These are phyloP conservation scores for Trachymyrmex cornetzi DNA, from an alignment of 1,140 invertebrate genomes.

Conservation along the genomic window DNA sequence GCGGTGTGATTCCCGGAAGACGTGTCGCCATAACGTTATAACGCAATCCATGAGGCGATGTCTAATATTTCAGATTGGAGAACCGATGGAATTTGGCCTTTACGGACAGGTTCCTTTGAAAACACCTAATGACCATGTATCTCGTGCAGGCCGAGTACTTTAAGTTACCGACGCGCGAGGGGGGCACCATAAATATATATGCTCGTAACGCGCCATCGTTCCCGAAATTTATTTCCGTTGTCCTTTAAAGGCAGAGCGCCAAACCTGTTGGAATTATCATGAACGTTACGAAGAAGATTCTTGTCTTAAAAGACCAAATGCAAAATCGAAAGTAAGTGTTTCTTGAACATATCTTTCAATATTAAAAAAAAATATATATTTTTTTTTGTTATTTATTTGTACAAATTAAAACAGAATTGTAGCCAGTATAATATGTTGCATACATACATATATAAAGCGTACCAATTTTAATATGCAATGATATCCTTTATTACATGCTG, in stretches of 20 bases:
- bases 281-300: neutral
- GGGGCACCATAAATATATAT: conserved; percentile 21
- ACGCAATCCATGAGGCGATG: neutral
- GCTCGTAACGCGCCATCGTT: conserved; percentile 16
- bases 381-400: neutral
- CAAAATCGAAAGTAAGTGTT: neutral
- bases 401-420: neutral
- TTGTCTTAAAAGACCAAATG: neutral
- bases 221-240: conserved; percentile 35
- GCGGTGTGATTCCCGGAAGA: conserved; percentile 21
- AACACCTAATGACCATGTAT: conserved; percentile 42
- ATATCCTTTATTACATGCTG: neutral
- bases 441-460: neutral
- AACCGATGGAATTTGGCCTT: conserved; percentile 42
- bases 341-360: neutral
- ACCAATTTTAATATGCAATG: neutral
- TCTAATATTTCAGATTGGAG: conserved; percentile 35
- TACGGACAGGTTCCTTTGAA: conserved; percentile 21
- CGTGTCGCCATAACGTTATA: conserved; percentile 12
- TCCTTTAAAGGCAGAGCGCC: conserved; percentile 11
- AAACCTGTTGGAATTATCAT: neutral
- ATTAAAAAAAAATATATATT: too few species aligned
- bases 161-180: conserved; percentile 31
- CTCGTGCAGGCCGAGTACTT: conserved; percentile 15
- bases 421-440: neutral